phyloP scores from a whole-genome alignment of 2,888 invertebrate species.

The Mystacides longicornis region DNA sequence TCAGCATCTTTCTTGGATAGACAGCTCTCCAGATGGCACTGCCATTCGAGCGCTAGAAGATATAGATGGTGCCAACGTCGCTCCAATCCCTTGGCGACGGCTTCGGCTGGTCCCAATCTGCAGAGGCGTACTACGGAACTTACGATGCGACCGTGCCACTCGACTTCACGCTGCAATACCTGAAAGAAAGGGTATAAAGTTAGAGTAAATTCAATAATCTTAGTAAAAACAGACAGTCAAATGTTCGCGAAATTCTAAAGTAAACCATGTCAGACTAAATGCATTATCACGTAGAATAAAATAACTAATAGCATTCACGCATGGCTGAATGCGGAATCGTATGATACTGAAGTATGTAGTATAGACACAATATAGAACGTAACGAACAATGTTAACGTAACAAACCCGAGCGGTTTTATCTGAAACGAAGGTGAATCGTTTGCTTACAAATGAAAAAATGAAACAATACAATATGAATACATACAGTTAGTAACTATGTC shows the following conservation, averaged over 20 bases:
- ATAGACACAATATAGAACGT: too few species aligned
- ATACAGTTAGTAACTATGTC: too few species aligned
- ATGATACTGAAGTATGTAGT: too few species aligned
- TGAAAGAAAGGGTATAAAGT: slow-evolving; percentile 38
- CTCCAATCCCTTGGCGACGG: slow-evolving; percentile 66
- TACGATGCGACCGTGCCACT: slow-evolving; percentile 82
- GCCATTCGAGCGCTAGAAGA: slow-evolving; percentile 85
- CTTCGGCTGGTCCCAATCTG: slow-evolving; percentile 50
- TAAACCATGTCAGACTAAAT: neutral
- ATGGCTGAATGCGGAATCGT: neutral
- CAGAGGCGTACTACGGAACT: slow-evolving; percentile 69
- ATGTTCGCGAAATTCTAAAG: too few species aligned
- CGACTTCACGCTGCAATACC: slow-evolving; percentile 89
- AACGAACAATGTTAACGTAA: too few species aligned
- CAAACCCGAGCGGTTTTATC: too few species aligned
- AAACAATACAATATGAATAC: too few species aligned
- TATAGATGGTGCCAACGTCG: slow-evolving; percentile 86
- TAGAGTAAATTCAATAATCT: neutral
- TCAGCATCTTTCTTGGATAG: slow-evolving; percentile 59
- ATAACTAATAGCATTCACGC: neutral
- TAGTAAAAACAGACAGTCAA: too few species aligned
- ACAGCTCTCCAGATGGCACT: slow-evolving; percentile 81
- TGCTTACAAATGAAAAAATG: too few species aligned
- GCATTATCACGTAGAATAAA: too few species aligned
- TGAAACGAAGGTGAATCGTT: too few species aligned